Base-by-base conservation (phyloP, 2,797 vertebrate genomes). In the Discoglossus pictus region DNA sequence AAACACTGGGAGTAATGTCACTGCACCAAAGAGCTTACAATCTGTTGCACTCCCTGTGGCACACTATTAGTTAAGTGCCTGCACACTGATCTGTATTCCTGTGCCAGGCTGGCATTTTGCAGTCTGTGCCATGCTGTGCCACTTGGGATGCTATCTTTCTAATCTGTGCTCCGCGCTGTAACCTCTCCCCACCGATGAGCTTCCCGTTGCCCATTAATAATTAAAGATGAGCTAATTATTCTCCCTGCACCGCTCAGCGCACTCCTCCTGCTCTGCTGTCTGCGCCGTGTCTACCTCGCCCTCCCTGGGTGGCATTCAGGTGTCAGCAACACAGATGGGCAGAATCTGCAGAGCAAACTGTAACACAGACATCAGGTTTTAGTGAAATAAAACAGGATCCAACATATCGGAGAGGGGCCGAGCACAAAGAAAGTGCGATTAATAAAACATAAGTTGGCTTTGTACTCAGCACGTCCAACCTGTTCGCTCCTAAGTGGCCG, bases 291-390 rank as follows among this genome's bases (percentile, higher is more conserved):
- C 1, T 1, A 1, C n/a, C 43, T 63, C 7, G 2, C 24, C 21
- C 23, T 40, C 40, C 24, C 44, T 31, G 12, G 6, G 1, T 0
- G 0, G 1, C 64, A 10, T 15, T 52, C 61, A 21, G 24, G 48
- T 63, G 61, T 63, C 61, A 27, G 23, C 21, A 42, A 27, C 48
- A 43, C 50, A 65, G 48, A 65, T 43, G 50, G 61, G 25, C 50
- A 10, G 23, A 7, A 27, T 20, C 20, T 4, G 23, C 21, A 23
- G 61, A 53, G 18, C 13, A 10, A 52, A 52, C 42, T 51, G 11
- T 21, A 34, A 63, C 42, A 38, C 48, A 63, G 47, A 53, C 47
- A 38, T 42, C n/a, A n/a, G n/a, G n/a, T n/a, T n/a, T n/a, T n/a
- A n/a, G n/a, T n/a, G n/a, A n/a, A n/a, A n/a, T n/a, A n/a, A n/a